Evolutionary conservation across 2,888 invertebrate species (phyloP).

Genomic region (Pilophorus perplexus): DNA sequence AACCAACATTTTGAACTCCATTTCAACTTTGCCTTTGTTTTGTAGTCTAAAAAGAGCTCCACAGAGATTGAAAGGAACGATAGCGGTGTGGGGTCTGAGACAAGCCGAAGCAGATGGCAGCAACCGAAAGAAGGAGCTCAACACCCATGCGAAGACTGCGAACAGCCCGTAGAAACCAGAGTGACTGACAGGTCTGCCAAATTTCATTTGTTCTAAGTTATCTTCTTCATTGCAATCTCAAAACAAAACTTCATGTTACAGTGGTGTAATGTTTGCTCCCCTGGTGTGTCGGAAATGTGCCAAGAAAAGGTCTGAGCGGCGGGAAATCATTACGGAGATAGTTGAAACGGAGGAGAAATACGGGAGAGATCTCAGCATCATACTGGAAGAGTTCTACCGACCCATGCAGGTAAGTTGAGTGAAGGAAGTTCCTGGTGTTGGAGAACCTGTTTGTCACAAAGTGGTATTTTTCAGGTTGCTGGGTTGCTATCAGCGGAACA

Average conservation of each 20-base stretch:
- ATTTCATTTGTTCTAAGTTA: neutral
- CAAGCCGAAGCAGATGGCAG: conserved; percentile 70
- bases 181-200: conserved; percentile 61
- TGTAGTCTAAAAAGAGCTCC: conserved; percentile 52
- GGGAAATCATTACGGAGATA: conserved; percentile 91
- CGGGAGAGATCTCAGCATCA: conserved; percentile 86
- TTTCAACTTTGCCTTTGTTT: neutral
- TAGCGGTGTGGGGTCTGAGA: conserved; percentile 89
- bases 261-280: conserved; percentile 70
- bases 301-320: conserved; percentile 82
- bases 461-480: conserved; percentile 57
- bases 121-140: conserved; percentile 60
- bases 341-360: conserved; percentile 96
- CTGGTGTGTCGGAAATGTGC: conserved; percentile 83
- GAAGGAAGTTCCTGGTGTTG: neutral
- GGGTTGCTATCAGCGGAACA: conserved; percentile 65
- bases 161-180: conserved; percentile 73
- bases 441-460: neutral
- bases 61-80: conserved; percentile 83
- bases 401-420: conserved; percentile 57
- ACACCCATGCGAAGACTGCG: conserved; percentile 84
- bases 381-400: conserved; percentile 87
- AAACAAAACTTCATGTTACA: conserved; percentile 49
- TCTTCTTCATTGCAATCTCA: neutral
- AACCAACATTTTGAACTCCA: neutral